phyloP scores from a whole-genome alignment of 2,113 vertebrate species.

The Vidua macroura region DNA sequence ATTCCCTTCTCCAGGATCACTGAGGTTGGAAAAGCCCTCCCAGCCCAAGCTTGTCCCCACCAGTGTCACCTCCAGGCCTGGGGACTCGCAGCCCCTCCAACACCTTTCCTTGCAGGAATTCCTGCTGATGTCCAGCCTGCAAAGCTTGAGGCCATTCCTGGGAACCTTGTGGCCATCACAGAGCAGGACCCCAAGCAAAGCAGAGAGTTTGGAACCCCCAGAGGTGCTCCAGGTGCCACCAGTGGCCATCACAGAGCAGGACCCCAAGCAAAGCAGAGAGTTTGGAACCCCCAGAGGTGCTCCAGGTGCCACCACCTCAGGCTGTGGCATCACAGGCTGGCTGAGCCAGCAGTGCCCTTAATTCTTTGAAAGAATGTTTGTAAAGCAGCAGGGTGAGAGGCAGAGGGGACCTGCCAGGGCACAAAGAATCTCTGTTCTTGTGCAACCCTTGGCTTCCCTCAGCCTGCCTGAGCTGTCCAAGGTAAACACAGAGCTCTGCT shows the following conservation, averaged over 20 bases:
- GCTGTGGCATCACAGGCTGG: not conserved
- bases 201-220: fast-evolving
- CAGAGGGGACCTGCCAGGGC: not conserved
- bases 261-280: fast-evolving
- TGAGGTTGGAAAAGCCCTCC: not conserved
- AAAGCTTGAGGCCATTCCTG: fast-evolving
- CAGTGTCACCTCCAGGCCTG: not conserved
- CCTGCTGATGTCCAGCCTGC: not conserved
- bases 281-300: fast-evolving
- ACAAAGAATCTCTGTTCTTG: conserved; percentile 48
- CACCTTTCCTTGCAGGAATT: not conserved
- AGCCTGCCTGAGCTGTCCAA: conserved; percentile 34
- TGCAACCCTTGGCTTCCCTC: not conserved
- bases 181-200: fast-evolving
- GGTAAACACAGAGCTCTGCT: not conserved
- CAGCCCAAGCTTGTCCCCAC: not conserved
- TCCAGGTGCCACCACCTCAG: fast-evolving
- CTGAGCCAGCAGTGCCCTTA: fast-evolving
- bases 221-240: fast-evolving
- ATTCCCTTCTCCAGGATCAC: not conserved
- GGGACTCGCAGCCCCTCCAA: not conserved
- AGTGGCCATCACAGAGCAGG: fast-evolving
- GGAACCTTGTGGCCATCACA: fast-evolving
- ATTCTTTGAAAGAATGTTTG: not conserved
- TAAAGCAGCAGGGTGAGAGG: not conserved